Base-by-base conservation (phyloP, 2,797 vertebrate species). In the Sebastes dallii region DNA sequence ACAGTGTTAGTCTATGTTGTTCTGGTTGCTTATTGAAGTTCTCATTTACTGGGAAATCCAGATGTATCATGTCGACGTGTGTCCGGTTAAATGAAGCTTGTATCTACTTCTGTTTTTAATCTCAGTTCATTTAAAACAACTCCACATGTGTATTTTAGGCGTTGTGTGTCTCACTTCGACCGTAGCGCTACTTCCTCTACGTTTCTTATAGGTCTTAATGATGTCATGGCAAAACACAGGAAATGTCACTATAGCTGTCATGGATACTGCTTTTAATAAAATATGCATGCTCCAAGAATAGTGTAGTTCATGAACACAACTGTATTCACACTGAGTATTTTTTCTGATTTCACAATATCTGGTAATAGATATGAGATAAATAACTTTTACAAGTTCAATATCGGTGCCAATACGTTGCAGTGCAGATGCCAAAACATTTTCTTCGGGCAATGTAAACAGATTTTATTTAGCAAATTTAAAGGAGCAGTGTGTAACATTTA, bases 141-240 rank as follows among this genome's bases (percentile, higher is more conserved):
- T 60, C 24, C 8, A 24, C 12, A 9, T 27, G 8, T 65, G 22
- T 59, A 34, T 32, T 29, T 56, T 50, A 12, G 14, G 55, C 59
- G 11, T 67, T n/a, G 70, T 74, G 73, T 66, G 58, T 64, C 25
- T 66, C 55, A 20, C 29, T 81, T 83, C n/a, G 58, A 64, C 59
- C 52, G 52, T 30, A 2, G 20, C 14, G 22, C 20, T 60, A 88
- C 88, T 92, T 92, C 90, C 90, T 86, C 80, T 54, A 3, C 3
- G n/a, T 55, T 13, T 20, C n/a, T 74, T 90, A 86, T 83, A 62
- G 80, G 32, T 69, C 9, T 8, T 12, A 29, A 62, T 90, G 84
- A 90, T 87, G 81, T 94, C 87, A 90, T 77, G 50, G 75, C 24
- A 77, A 78, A 83, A 70, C 86, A 86, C 75, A 75, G 66, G 75